A percentile compares a stretch with the other conserved stretches of the same genome.
phyloP scores from a whole-genome alignment of 2,113 vertebrate species.

The Pseudorasbora parva region DNA sequence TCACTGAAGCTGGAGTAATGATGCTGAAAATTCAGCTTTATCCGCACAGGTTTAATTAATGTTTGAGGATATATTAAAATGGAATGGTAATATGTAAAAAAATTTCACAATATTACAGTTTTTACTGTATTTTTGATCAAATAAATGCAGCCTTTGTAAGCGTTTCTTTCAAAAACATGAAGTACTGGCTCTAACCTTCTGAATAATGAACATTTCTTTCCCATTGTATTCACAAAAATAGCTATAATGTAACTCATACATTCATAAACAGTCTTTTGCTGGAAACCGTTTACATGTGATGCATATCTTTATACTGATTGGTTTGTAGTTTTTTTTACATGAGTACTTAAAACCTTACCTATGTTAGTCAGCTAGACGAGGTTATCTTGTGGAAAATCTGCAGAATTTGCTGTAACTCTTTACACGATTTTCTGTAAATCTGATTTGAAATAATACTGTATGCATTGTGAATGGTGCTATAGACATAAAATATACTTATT shows the following conservation, averaged over 20 bases:
- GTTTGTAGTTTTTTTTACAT: neutral
- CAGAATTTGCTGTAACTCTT: neutral
- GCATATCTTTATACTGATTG: neutral
- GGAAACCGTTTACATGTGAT: neutral
- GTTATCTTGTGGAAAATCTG: constrained; percentile 21
- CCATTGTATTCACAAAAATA: neutral
- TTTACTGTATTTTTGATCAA: neutral
- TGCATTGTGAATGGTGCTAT: neutral
- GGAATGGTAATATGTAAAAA: neutral
- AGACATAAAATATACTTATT: neutral
- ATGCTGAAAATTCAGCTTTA: neutral
- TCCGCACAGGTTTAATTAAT: neutral
- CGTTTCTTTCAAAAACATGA: neutral
- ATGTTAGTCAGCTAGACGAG: neutral
- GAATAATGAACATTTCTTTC: neutral
- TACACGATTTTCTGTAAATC: neutral
- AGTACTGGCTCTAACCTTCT: neutral
- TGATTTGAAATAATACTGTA: neutral
- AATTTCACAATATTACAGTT: too few relatives aligned
- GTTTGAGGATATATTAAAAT: neutral
- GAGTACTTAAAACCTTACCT: neutral
- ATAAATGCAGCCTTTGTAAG: neutral
- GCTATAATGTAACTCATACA: neutral
- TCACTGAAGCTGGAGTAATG: neutral
- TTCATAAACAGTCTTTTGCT: neutral